phyloP scores from a whole-genome alignment of 1,140 invertebrate species.

The Aphis craccivora region DNA sequence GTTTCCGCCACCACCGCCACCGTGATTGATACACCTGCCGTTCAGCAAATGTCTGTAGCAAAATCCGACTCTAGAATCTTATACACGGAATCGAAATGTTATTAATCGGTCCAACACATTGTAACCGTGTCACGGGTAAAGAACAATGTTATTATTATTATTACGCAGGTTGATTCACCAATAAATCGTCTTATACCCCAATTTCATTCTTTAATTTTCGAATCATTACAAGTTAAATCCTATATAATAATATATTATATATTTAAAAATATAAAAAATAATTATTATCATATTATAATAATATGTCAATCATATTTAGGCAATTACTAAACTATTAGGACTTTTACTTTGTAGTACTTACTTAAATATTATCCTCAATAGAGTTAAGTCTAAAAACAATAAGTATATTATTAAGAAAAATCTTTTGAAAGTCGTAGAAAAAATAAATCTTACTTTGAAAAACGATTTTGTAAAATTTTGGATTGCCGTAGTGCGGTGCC shows the following conservation, averaged over 20 bases:
- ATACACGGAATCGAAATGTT: neutral
- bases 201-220: neutral
- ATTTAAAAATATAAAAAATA: no score
- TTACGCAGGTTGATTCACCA: neutral
- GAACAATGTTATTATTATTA: neutral
- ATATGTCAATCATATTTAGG: no score
- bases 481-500: no score
- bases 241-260: no score
- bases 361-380: no score
- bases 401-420: neutral
- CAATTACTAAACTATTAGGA: no score
- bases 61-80: conserved; percentile 71
- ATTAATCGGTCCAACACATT: neutral
- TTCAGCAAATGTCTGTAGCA: conserved; percentile 80
- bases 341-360: no score
- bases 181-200: neutral
- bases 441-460: neutral
- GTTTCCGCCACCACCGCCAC: neutral
- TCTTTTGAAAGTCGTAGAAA: neutral
- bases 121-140: neutral
- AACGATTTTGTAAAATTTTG: neutral
- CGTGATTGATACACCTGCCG: conserved; percentile 70
- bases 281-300: no score
- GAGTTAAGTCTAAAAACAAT: no score
- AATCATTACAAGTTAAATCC: neutral